Evolutionary conservation across 2,888 invertebrate genomes (phyloP).

Genomic region (Lasioglossum malachurum): DNA sequence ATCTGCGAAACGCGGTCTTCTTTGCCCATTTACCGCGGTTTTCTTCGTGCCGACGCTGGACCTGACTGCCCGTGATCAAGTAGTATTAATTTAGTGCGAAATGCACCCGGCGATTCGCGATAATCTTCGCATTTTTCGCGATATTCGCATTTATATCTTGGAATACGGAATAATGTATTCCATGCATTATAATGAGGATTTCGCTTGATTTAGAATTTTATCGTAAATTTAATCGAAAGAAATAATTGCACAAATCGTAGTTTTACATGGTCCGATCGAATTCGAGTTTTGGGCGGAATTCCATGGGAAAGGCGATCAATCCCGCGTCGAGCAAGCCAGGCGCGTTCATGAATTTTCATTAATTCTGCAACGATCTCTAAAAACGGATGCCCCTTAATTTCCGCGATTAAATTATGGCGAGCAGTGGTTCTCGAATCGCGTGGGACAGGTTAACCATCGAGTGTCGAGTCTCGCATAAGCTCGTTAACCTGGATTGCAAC

Average conservation of each 20-base stretch:
- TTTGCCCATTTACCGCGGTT: not conserved
- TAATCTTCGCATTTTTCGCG: not conserved
- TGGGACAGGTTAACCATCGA: conserved; percentile 13
- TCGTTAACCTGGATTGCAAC: conserved; percentile 31
- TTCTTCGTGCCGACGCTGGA: not conserved
- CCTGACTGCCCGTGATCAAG: not conserved
- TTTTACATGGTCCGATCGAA: not conserved
- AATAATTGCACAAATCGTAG: not conserved
- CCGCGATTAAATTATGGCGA: not conserved
- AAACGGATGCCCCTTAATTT: not conserved
- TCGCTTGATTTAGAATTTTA: not conserved
- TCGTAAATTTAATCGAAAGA: too few relatives aligned
- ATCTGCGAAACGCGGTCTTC: not conserved
- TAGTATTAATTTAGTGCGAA: not conserved
- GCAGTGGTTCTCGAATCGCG: not conserved
- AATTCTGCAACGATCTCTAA: not conserved
- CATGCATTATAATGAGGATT: not conserved
- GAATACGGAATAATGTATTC: too few relatives aligned
- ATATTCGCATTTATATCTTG: not conserved
- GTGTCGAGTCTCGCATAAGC: conserved; percentile 17
- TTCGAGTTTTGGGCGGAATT: not conserved
- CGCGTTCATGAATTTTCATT: not conserved
- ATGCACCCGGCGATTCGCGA: not conserved
- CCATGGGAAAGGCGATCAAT: not conserved
- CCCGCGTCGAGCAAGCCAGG: not conserved